phyloP scores from a whole-genome alignment of 2,888 invertebrate species.

The Ennomos erosarius region DNA sequence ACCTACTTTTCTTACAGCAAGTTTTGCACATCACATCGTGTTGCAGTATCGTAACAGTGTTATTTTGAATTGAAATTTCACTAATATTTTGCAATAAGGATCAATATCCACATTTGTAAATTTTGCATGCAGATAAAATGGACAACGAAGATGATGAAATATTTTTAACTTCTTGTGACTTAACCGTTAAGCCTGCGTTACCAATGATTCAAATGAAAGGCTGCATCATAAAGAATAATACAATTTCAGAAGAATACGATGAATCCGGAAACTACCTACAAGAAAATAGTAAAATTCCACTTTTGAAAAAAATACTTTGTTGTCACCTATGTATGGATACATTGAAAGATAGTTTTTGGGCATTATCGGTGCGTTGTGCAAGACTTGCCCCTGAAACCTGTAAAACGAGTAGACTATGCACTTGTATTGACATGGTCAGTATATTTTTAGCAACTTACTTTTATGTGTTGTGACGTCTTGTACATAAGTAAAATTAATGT shows the following conservation, averaged over 20 bases:
- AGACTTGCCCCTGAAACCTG: constrained; percentile 56
- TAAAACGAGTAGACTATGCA: constrained; percentile 57
- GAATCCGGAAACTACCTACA: constrained; percentile 27
- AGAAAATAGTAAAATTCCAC: constrained; percentile 33
- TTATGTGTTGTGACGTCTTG: not conserved
- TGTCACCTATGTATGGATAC: constrained; percentile 53
- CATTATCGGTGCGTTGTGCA: constrained; percentile 74
- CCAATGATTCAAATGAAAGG: constrained; percentile 58
- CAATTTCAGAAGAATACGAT: constrained; percentile 47
- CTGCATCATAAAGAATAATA: constrained; percentile 57
- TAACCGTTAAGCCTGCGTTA: constrained; percentile 52
- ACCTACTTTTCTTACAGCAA: constrained; percentile 47
- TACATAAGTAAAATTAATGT: not conserved
- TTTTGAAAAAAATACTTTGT: constrained; percentile 62
- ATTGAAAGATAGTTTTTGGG: constrained; percentile 59
- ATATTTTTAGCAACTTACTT: not conserved
- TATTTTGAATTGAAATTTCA: constrained; percentile 54
- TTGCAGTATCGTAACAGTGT: constrained; percentile 57
- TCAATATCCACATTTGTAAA: constrained; percentile 11
- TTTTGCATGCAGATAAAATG: constrained; percentile 51
- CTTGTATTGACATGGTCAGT: constrained; percentile 67
- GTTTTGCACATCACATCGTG: constrained; percentile 62
- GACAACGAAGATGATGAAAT: constrained; percentile 62
- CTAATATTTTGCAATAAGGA: not conserved
- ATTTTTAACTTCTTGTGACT: constrained; percentile 67